phyloP scores from a whole-genome alignment of 2,113 vertebrate genomes.

The Onychostoma macrolepis region DNA sequence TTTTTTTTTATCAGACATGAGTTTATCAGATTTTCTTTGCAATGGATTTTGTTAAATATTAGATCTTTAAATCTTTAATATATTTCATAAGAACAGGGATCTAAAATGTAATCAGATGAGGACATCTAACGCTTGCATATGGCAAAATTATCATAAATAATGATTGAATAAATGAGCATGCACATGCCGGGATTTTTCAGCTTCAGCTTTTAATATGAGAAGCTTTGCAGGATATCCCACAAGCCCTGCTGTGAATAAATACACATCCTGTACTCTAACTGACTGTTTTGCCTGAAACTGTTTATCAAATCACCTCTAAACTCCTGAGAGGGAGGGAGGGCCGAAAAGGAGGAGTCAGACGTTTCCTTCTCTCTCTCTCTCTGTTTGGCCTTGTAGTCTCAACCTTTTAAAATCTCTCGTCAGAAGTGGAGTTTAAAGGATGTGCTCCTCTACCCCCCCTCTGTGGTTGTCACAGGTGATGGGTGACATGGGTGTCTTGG shows the following conservation, averaged over 20 bases:
- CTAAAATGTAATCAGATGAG: slow-evolving; percentile 8
- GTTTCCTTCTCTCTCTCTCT: slow-evolving; percentile 30
- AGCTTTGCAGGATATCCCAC: slow-evolving; percentile 41
- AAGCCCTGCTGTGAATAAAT: slow-evolving; percentile 53
- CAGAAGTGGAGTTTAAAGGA: slow-evolving; percentile 59
- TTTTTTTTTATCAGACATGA: neutral
- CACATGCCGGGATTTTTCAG: slow-evolving; percentile 34
- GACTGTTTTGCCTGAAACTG: slow-evolving; percentile 24
- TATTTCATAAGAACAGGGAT: neutral
- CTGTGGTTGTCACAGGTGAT: slow-evolving; percentile 48
- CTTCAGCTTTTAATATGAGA: slow-evolving; percentile 31
- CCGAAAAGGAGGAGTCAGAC: slow-evolving; percentile 16
- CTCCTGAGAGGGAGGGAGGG: slow-evolving; percentile 33
- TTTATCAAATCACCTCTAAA: slow-evolving; percentile 33
- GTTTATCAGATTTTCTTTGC: neutral
- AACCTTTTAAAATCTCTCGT: slow-evolving; percentile 54
- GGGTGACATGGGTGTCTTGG: slow-evolving; percentile 49
- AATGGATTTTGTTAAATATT: neutral
- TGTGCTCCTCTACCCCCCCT: slow-evolving; percentile 20
- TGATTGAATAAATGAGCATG: slow-evolving; percentile 38
- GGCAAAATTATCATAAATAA: slow-evolving; percentile 31
- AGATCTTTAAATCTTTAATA: neutral
- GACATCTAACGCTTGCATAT: slow-evolving; percentile 21
- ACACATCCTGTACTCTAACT: slow-evolving; percentile 19
- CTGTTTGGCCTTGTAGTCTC: slow-evolving; percentile 53